phyloP scores from a whole-genome alignment of 2,888 invertebrate genomes.

The Junonia oenone region DNA sequence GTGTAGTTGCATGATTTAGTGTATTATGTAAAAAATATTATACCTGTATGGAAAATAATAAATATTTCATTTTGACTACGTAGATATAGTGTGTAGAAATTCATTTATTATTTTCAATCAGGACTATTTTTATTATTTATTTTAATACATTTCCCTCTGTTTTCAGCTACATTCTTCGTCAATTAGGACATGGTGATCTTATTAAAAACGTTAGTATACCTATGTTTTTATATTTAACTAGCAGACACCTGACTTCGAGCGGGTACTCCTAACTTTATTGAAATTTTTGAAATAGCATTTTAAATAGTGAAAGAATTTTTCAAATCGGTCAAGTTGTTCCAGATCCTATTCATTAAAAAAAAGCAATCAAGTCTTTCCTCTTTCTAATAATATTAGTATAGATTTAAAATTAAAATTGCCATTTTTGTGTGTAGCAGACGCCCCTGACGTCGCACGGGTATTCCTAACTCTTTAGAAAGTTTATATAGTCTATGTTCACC shows the following conservation, averaged over 20 bases:
- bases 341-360: too few species aligned
- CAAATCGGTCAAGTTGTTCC: too few species aligned
- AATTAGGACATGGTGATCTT: slow-evolving; percentile 83
- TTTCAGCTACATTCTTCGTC: slow-evolving; percentile 85
- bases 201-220: slow-evolving; percentile 83
- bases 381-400: too few species aligned
- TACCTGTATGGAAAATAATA: slow-evolving; percentile 6
- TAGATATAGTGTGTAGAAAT: neutral
- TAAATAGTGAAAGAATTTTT: too few species aligned
- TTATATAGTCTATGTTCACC: too few species aligned
- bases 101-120: slow-evolving; percentile 15
- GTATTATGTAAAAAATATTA: neutral
- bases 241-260: neutral
- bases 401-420: too few species aligned
- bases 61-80: neutral
- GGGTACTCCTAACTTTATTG: too few species aligned
- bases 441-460: too few species aligned
- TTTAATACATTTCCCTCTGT: neutral
- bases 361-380: too few species aligned
- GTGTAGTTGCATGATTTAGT: slow-evolving; percentile 5
- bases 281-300: too few species aligned
- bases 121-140: slow-evolving; percentile 31
- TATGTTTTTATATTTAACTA: neutral
- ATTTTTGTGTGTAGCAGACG: too few species aligned
- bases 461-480: too few species aligned